Evolutionary conservation across 1,140 invertebrate species (phyloP).

Genomic region (Pissodes strobi): DNA sequence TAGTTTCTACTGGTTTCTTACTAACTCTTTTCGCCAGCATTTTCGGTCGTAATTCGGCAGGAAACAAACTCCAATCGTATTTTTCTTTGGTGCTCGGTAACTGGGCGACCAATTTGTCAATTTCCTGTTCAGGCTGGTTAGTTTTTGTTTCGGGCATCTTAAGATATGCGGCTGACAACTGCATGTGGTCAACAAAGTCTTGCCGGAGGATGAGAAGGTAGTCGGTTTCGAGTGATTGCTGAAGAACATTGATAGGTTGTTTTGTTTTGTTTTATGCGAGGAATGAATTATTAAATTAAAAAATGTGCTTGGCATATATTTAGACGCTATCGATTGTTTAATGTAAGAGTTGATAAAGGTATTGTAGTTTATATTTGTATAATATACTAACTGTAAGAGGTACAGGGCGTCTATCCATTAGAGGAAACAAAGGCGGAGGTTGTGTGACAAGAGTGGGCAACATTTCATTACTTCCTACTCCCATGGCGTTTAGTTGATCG

Average conservation of each 20-base stretch:
- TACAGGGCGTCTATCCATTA: conserved; percentile 64
- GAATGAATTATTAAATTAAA: no score
- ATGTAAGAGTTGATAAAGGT: no score
- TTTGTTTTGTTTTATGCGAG: no score
- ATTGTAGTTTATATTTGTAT: no score
- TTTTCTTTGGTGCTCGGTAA: conserved; percentile 54
- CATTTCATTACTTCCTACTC: conserved; percentile 62
- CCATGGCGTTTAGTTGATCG: conserved; percentile 64
- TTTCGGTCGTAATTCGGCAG: conserved; percentile 62
- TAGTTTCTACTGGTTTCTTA: conserved; percentile 25
- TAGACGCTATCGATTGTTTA: no score
- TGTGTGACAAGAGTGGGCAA: conserved; percentile 64
- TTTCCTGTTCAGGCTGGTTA: conserved; percentile 68
- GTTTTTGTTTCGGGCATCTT: conserved; percentile 51
- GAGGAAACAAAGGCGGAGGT: conserved; percentile 71
- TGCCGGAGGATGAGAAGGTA: conserved; percentile 66
- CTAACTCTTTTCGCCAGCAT: conserved; percentile 45
- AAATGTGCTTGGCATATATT: no score
- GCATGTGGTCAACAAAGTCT: conserved; percentile 63
- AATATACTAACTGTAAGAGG: conserved; percentile 45
- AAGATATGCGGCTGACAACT: conserved; percentile 61
- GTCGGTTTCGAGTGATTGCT: conserved; percentile 55
- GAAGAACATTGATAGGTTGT: no score
- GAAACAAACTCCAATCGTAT: conserved; percentile 64
- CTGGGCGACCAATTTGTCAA: conserved; percentile 65